Conservation (phyloP, 2,888 invertebrate species). For the Coelogynopora nodosa region DNA sequence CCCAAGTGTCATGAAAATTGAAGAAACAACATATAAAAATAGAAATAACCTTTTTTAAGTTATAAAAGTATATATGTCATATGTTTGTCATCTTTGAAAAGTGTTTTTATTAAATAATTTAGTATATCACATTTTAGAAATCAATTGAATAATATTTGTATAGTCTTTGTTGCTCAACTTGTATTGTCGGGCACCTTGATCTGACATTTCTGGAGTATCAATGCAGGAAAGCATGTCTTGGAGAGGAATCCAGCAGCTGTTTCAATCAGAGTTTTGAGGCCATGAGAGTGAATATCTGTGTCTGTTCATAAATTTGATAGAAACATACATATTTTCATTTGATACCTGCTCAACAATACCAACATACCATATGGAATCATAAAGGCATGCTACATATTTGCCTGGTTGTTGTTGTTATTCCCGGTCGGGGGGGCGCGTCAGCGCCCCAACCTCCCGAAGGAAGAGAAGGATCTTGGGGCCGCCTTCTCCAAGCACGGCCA, state of each 20-base stretch:
- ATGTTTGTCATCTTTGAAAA: not conserved
- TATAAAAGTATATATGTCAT: not conserved
- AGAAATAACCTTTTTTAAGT: not conserved
- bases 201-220: not conserved
- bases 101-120: not conserved
- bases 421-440: not conserved
- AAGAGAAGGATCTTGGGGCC: not conserved
- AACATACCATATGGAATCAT: not conserved
- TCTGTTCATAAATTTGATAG: not conserved
- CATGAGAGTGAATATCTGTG: not conserved
- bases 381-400: not conserved
- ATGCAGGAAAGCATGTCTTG: not conserved
- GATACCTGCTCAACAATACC: not conserved
- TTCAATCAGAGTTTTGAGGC: not conserved
- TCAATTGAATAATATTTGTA: not conserved
- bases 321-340: not conserved
- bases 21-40: not conserved
- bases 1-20: not conserved
- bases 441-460: not conserved
- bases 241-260: not conserved
- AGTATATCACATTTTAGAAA: not conserved
- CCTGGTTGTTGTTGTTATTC: not conserved
- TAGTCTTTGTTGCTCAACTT: not conserved
- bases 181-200: not conserved
- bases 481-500: not conserved